Evolutionary conservation across 37 sponge, comb jelly and placozoan species (phyloP).

Genomic region (Hexactinellida sp.): DNA sequence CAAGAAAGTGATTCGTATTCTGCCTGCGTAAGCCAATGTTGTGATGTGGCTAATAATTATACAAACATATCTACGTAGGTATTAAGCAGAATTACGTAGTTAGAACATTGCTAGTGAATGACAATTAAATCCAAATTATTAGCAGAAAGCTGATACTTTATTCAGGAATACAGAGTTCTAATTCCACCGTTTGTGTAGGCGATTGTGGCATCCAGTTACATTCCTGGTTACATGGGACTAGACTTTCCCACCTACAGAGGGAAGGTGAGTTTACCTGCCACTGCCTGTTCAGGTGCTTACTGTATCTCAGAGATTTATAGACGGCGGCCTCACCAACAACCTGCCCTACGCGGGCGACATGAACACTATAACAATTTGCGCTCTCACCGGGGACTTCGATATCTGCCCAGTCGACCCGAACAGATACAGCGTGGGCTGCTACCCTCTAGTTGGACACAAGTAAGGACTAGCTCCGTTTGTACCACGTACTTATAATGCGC

Average conservation of each 20-base stretch:
- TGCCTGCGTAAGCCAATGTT: no score
- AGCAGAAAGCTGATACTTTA: no score
- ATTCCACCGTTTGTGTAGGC: background rate
- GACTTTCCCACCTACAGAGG: background rate
- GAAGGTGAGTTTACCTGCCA: background rate
- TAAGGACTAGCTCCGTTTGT: background rate
- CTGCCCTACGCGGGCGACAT: background rate
- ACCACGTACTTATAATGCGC: background rate
- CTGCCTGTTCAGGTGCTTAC: background rate
- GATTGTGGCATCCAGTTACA: background rate
- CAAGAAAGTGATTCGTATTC: no score
- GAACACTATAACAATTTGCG: background rate
- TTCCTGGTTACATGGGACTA: conserved; percentile 2
- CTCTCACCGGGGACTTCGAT: background rate
- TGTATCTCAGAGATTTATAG: background rate
- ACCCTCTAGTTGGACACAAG: background rate
- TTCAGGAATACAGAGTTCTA: no score
- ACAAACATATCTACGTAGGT: no score
- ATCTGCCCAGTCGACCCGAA: background rate
- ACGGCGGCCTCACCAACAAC: background rate
- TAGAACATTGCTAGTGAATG: no score
- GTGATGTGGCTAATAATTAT: no score
- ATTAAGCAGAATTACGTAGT: no score
- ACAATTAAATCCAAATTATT: no score
- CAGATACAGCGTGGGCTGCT: background rate